A percentile compares a stretch with the other conserved stretches of the same genome.
Evolutionary conservation across 2,888 invertebrate species (phyloP).

Genomic region (Sinotaia quadrata): DNA sequence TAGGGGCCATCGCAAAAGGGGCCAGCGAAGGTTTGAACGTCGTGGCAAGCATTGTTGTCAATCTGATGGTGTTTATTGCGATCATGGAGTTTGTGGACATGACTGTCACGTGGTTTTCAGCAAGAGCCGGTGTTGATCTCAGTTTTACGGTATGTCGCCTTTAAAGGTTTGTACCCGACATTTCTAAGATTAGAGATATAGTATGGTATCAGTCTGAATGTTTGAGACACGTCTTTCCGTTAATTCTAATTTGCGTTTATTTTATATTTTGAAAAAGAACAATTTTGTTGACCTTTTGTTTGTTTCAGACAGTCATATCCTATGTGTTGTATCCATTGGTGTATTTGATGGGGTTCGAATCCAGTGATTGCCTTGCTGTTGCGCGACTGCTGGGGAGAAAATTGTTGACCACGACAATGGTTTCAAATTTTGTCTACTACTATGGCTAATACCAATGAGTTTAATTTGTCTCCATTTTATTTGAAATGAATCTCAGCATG

Average conservation of each 20-base stretch:
- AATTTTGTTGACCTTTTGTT: too few species aligned
- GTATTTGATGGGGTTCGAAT: conserved; percentile 11
- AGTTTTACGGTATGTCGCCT: too few species aligned
- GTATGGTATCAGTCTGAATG: too few species aligned
- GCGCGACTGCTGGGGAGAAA: conserved; percentile 10
- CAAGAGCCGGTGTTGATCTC: conserved; percentile 24
- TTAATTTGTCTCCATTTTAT: too few species aligned
- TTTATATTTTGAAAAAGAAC: too few species aligned
- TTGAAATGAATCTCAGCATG: too few species aligned
- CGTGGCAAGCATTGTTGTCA: conserved; percentile 26
- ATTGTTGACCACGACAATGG: conserved; percentile 10
- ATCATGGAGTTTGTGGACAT: conserved; percentile 29
- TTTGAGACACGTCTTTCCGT: too few species aligned
- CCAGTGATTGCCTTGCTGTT: conserved; percentile 9
- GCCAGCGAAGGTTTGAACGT: conserved; percentile 28
- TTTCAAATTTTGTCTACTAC: too few species aligned
- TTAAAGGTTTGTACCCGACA: too few species aligned
- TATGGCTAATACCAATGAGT: too few species aligned
- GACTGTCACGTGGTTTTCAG: conserved; percentile 33
- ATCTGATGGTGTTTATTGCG: conserved; percentile 32
- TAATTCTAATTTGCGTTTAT: too few species aligned
- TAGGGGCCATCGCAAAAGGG: conserved; percentile 32
- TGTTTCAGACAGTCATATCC: background rate
- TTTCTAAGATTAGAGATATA: too few species aligned
- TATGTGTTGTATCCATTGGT: conserved; percentile 13